Evolutionary conservation across 2,797 vertebrate genomes (phyloP), one percentile per base, ranked within the genome.

Genomic region (Schizothorax lantsangensis): DNA sequence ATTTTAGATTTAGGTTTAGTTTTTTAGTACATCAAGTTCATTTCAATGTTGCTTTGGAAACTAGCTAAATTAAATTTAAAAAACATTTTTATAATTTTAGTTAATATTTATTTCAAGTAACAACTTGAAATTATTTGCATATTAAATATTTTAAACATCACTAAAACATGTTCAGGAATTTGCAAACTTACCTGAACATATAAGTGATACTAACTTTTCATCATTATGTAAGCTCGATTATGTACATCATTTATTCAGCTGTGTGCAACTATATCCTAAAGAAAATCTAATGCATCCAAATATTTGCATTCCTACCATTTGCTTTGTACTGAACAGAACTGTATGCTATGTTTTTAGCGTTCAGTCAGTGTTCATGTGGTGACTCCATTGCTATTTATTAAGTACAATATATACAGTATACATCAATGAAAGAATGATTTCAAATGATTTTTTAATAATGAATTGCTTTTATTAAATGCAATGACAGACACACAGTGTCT

Each of bases 401-500:
- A 72, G 11, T 40, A 73, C 12, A 45, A 26, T 47, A 73, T 19
- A 33, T 1, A 15, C 2, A 54, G 10, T 0, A 17, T n/a, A 26
- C n/a, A 71, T 26, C 0, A 54, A 69, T 47, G n/a, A 81, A 33
- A n/a, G 9, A 36, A 23, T 40, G 33, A 54, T 26, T 71, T 52
- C 87, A 89, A 90, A 90, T 21, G 54, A 19, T 59, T 43, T 71
- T 73, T 81, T 81, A 62, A 38, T 79, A 87, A 73, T 75, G n/a
- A 74, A 9, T 85, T 82, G 87, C 66, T 86, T 92, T 92, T 84
- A 92, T 84, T 86, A 87, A 83, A 38, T 33, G 88, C 87, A 88
- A 23, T 47, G 59, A 49, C 71, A 87, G 87, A 92, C 92, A 92
- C 91, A 91, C 80, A 90, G 88, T 92, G 90, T 90, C 85, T 79